Evolutionary conservation across 2,797 vertebrate species (phyloP).

Genomic region (Scyliorhinus canicula): DNA sequence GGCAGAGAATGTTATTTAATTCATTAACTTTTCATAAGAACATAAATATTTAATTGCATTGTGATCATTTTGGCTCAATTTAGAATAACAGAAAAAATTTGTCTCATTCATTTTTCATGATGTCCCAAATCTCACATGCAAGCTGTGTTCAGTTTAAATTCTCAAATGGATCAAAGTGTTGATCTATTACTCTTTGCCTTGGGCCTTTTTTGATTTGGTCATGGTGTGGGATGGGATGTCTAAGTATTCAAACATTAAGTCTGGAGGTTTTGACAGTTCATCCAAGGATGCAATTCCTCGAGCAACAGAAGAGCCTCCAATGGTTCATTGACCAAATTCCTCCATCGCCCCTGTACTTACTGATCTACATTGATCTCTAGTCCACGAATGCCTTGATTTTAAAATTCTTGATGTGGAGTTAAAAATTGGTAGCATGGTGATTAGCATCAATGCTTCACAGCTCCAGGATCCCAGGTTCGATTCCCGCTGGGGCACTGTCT

Average conservation of each 20-base stretch:
- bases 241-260: neutral
- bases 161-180: neutral
- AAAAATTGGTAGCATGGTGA: too few species aligned
- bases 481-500: too few species aligned
- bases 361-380: neutral
- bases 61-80: conserved; percentile 5
- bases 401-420: neutral
- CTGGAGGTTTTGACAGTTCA: neutral
- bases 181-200: neutral
- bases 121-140: neutral
- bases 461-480: too few species aligned
- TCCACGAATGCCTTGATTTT: neutral
- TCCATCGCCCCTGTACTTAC: neutral
- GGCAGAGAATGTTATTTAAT: neutral
- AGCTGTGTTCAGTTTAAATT: neutral
- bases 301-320: neutral
- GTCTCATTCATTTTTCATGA: conserved; percentile 14
- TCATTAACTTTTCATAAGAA: conserved; percentile 15
- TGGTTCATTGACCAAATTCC: neutral
- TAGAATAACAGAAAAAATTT: neutral
- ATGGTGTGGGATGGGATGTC: neutral
- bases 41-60: conserved; percentile 20
- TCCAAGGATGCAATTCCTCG: neutral
- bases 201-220: neutral
- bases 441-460: too few species aligned